Base-by-base conservation (phyloP, 2,797 vertebrate species). In the Gymnocypris eckloni region DNA sequence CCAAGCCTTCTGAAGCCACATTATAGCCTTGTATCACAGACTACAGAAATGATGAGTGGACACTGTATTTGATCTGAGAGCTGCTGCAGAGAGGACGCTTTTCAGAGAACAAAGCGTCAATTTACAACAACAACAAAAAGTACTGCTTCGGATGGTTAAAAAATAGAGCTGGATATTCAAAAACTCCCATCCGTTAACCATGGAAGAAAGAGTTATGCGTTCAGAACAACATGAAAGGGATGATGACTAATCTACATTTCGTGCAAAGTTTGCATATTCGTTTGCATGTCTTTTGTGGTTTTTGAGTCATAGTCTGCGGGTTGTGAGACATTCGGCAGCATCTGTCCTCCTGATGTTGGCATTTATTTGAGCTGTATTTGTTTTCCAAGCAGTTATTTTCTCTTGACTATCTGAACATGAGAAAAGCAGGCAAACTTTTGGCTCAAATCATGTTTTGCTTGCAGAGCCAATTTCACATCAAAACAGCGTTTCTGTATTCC, bases 341-440 rank as follows among this genome's bases (percentile, higher is more conserved):
- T 72, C 37, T 73, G 69, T 72, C n/a, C 11, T 82, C 52, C 52
- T 43, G n/a, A 82, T 72, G 52, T 82, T 13, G 28, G 37, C 33
- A 2, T 15, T 56, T 9, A 43, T 39, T 66, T 75, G 5, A 64
- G 18, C 10, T 15, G 2, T 22, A 7, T 45, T 83, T 75, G 54
- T 37, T 83, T 61, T 56, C 12, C 3, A 8, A 25, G 22, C 28
- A 70, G 5, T 69, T 25, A 41, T 70, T 81, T 25, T 20, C 45
- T 81, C 22, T 64, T 79, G 39, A 61, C 22, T 61, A 48, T 66
- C 16, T 45, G 78, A 45, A 45, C 25, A 80, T 33, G 16, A 66
- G 43, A 25, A 66, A 48, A 79, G 8, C n/a, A 64, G 16, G n/a
- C 54, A 79, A 79, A 79, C n/a, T 28, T 79, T 79, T 28, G 54